Conservation (phyloP, 2,797 vertebrate species). For the Sandelia bainsii region DNA sequence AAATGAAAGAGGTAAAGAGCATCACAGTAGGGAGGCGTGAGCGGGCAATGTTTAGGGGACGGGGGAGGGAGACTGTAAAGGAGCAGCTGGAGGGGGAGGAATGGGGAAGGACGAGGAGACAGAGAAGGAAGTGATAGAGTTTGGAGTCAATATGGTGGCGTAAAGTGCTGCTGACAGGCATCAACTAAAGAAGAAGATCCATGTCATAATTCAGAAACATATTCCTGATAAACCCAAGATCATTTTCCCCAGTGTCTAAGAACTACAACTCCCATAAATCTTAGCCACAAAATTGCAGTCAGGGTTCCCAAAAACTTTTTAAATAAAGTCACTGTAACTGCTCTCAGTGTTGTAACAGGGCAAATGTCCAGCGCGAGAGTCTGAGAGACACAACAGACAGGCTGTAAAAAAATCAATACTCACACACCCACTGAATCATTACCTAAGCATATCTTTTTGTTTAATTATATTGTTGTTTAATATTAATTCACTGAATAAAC, state of each 20-base stretch:
- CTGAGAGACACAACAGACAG: conserved; percentile 15
- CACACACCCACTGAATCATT: background rate
- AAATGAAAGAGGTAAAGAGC: background rate
- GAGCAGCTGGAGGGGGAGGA: conserved; percentile 55
- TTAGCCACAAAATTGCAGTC: background rate
- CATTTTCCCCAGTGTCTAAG: background rate
- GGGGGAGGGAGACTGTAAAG: conserved; percentile 35
- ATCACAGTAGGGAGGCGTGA: background rate
- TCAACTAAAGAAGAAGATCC: background rate
- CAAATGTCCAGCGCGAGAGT: conserved; percentile 11
- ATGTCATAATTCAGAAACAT: background rate
- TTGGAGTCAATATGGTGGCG: conserved; percentile 40
- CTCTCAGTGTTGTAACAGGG: conserved; percentile 1
- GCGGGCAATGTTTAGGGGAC: background rate
- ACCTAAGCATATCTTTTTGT: background rate
- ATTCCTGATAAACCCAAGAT: background rate
- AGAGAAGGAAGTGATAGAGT: conserved; percentile 49
- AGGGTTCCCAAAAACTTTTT: background rate
- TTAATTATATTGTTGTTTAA: background rate
- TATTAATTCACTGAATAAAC: background rate
- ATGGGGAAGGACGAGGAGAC: conserved; percentile 21
- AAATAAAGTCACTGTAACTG: conserved; percentile 3
- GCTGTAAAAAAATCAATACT: conserved; percentile 25
- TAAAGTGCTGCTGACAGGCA: conserved; percentile 8
- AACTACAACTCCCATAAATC: conserved; percentile 37